Percentiles rank a stretch among this genome's conserved stretches.
These are phyloP conservation scores for Drosophila lowei DNA, from an alignment of 1,140 invertebrate genomes.

Conservation along the genomic window DNA sequence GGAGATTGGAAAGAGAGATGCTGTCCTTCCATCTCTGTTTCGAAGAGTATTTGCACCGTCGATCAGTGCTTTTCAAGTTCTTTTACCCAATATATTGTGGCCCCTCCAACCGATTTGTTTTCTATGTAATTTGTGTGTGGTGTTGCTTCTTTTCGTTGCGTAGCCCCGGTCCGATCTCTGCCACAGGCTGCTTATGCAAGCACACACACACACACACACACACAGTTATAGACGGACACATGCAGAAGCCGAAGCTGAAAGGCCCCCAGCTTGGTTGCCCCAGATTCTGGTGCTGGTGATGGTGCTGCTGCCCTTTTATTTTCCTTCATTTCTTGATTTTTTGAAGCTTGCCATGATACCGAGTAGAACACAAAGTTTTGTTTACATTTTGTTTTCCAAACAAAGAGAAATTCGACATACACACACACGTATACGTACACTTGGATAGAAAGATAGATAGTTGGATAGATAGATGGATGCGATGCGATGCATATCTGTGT, in stretches of 20 bases:
- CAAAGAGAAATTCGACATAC: constrained; percentile 65
- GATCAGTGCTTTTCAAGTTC: not conserved
- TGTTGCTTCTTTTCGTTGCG: constrained; percentile 42
- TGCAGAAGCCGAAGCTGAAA: constrained; percentile 50
- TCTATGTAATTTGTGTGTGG: constrained; percentile 38
- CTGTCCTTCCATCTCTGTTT: no score
- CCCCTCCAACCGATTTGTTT: constrained; percentile 45
- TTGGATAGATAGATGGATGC: constrained; percentile 22
- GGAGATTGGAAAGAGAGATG: no score
- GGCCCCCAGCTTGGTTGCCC: constrained; percentile 79
- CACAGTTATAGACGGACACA: constrained; percentile 1
- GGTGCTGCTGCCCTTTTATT: constrained; percentile 48
- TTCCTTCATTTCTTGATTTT: constrained; percentile 30
- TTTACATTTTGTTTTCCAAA: constrained; percentile 82
- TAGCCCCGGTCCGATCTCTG: constrained; percentile 7
- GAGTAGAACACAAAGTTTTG: constrained; percentile 65
- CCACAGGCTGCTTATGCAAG: constrained; percentile 72
- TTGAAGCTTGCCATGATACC: constrained; percentile 54
- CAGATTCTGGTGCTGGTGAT: constrained; percentile 60
- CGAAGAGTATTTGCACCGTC: constrained; percentile 9
- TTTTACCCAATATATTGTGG: constrained; percentile 18
- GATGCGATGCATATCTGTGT: constrained; percentile 61
- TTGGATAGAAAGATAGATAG: constrained; percentile 5
- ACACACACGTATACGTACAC: constrained; percentile 7
- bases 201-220: constrained; percentile 39